Conservation (phyloP, 2,113 vertebrate genomes). For the Dipodomys stephensi region DNA sequence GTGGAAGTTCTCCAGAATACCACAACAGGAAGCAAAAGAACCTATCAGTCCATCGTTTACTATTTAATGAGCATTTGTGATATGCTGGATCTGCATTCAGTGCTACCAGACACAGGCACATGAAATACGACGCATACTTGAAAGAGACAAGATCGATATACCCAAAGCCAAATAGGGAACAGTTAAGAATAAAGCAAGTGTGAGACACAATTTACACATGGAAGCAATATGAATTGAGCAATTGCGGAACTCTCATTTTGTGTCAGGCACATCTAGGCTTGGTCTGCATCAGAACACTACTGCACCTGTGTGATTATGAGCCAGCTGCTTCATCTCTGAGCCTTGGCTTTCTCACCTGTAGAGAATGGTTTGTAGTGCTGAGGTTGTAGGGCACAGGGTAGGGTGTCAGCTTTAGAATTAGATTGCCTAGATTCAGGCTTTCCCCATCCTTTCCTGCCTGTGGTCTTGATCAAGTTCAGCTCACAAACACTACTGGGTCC, state of each 20-base stretch:
- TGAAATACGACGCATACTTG: not conserved
- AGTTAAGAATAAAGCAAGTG: not conserved
- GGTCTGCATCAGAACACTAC: not conserved
- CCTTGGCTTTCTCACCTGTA: not conserved
- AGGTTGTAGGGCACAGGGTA: too few relatives aligned
- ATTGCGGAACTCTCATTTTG: not conserved
- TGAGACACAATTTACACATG: not conserved
- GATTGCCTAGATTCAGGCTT: not conserved
- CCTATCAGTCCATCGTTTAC: not conserved
- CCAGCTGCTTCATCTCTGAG: not conserved
- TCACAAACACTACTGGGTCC: not conserved
- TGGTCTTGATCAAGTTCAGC: too few relatives aligned
- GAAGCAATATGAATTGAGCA: not conserved
- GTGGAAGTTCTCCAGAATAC: not conserved
- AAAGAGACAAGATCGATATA: not conserved
- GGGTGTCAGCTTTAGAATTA: too few relatives aligned
- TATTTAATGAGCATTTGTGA: not conserved
- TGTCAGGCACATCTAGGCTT: not conserved
- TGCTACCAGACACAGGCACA: not conserved
- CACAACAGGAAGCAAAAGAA: constrained; percentile 4
- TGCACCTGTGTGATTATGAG: fast-evolving
- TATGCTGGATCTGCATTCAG: not conserved
- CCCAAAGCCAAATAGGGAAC: not conserved
- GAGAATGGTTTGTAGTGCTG: not conserved
- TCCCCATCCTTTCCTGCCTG: not conserved